phyloP scores from a whole-genome alignment of 2,888 invertebrate species.

The Halocaridina rubra region DNA sequence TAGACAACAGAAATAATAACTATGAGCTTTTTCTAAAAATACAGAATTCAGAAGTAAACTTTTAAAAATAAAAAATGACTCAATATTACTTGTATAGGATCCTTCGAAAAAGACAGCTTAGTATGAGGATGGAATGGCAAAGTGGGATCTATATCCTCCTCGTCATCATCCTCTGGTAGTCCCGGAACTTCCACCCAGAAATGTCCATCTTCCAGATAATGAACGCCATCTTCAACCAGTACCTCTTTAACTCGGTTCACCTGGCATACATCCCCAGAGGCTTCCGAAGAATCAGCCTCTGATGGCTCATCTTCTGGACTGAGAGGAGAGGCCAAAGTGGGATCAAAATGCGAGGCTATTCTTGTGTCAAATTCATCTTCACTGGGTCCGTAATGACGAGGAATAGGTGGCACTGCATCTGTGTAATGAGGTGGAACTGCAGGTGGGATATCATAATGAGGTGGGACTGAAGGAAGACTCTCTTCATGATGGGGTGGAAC shows the following conservation, averaged over 20 bases:
- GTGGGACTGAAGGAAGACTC: background rate
- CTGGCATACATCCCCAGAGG: constrained; percentile 16
- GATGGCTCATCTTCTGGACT: constrained; percentile 49
- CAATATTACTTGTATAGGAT: constrained; percentile 82
- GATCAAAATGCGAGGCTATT: constrained; percentile 24
- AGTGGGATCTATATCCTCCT: constrained; percentile 76
- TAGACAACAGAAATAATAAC: too few species aligned
- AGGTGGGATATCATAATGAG: background rate
- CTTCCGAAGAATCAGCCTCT: constrained; percentile 44
- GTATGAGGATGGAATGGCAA: constrained; percentile 81
- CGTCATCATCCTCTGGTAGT: constrained; percentile 78
- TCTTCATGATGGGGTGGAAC: background rate
- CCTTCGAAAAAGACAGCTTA: constrained; percentile 81
- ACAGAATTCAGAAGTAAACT: too few species aligned
- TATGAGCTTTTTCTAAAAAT: too few species aligned
- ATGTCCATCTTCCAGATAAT: constrained; percentile 92
- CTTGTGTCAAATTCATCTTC: constrained; percentile 27
- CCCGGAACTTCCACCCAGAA: constrained; percentile 86
- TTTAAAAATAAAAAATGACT: too few species aligned
- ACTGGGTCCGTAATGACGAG: constrained; percentile 13
- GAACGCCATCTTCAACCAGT: constrained; percentile 83
- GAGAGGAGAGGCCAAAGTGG: constrained; percentile 33
- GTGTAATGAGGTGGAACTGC: constrained; percentile 32
- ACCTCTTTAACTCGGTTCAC: constrained; percentile 23
- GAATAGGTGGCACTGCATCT: constrained; percentile 6